Conservation (phyloP, 2,113 vertebrate species). For the Anoura caudifer region DNA sequence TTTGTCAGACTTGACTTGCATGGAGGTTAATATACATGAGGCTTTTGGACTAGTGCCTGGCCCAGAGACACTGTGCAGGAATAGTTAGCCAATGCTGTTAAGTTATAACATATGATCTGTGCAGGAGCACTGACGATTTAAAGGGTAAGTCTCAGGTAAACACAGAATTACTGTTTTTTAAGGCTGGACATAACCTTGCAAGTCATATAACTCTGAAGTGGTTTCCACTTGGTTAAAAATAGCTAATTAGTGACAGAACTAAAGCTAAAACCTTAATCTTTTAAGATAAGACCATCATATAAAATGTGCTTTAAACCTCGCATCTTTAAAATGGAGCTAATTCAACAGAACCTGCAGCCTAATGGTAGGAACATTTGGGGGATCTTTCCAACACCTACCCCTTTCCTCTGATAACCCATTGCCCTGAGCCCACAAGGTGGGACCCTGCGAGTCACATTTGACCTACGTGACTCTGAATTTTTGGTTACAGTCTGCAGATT, state of each 20-base stretch:
- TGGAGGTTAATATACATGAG: background rate
- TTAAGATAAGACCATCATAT: background rate
- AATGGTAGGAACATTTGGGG: background rate
- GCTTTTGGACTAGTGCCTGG: background rate
- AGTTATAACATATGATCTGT: background rate
- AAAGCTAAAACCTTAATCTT: background rate
- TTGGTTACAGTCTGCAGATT: background rate
- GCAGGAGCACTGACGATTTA: background rate
- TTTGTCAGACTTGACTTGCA: background rate
- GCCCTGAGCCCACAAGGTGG: background rate
- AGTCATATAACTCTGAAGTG: background rate
- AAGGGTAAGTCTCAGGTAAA: background rate
- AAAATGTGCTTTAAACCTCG: background rate
- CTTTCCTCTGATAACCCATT: background rate
- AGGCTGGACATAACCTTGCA: background rate
- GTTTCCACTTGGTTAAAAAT: constrained; percentile 6
- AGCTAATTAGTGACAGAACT: background rate
- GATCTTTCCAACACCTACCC: background rate
- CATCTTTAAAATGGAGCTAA: background rate
- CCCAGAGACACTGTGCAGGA: background rate
- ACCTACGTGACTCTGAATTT: background rate
- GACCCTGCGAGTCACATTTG: background rate
- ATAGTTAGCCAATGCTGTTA: background rate
- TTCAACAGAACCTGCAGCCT: background rate
- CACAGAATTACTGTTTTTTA: background rate